phyloP scores from a whole-genome alignment of 2,888 invertebrate genomes.

The Blera fallax region DNA sequence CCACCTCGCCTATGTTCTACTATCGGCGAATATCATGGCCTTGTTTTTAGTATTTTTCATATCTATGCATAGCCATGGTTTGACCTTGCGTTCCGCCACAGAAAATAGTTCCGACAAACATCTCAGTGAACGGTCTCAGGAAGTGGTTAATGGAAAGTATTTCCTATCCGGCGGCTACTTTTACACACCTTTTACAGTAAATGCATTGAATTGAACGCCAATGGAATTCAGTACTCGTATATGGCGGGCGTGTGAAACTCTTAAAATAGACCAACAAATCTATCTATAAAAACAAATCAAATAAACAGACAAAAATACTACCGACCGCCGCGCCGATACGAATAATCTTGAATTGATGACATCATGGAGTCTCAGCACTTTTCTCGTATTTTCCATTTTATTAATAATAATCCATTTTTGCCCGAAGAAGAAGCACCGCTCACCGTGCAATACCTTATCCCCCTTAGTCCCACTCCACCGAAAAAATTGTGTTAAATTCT shows the following conservation, averaged over 20 bases:
- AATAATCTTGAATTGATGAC: constrained; percentile 42
- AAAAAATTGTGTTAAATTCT: neutral
- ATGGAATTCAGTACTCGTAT: constrained; percentile 4
- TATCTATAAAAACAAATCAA: constrained; percentile 6
- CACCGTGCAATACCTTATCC: neutral
- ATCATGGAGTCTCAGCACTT: constrained; percentile 47
- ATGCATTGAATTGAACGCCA: neutral
- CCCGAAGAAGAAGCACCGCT: neutral
- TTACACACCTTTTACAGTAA: constrained; percentile 27
- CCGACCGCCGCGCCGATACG: neutral
- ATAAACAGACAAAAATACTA: constrained; percentile 34
- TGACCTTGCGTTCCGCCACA: no score
- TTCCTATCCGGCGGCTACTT: no score
- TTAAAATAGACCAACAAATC: constrained; percentile 21
- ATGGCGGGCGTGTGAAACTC: constrained; percentile 53
- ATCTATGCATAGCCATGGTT: no score
- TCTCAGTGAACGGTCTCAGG: no score
- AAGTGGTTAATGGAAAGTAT: no score
- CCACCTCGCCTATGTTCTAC: no score
- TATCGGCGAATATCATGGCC: no score
- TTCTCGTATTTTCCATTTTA: constrained; percentile 60
- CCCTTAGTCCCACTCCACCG: neutral
- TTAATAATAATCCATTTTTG: constrained; percentile 41
- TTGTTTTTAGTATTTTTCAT: no score
- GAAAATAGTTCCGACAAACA: no score